Percentiles rank a stretch among this genome's conserved stretches.
These are phyloP conservation scores for Melieria picta DNA, from an alignment of 2,888 invertebrate genomes.

Conservation along the genomic window DNA sequence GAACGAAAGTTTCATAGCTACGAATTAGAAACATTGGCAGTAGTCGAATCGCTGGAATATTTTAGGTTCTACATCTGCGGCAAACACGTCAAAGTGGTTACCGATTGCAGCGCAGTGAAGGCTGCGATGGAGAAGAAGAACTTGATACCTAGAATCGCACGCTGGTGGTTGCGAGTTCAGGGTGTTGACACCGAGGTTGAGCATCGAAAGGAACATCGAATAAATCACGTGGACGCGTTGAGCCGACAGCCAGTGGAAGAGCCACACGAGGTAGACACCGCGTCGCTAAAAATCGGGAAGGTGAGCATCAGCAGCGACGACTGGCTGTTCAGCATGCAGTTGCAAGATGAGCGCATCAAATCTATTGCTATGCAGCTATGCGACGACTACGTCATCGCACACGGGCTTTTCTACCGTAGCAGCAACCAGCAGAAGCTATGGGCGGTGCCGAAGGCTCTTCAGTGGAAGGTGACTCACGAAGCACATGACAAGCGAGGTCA, in stretches of 20 bases:
- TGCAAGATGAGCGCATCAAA: slow-evolving; percentile 17
- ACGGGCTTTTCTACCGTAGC: slow-evolving; percentile 11
- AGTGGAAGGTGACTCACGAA: slow-evolving; percentile 19
- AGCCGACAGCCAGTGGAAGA: slow-evolving; percentile 14
- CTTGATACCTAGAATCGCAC: slow-evolving; percentile 37
- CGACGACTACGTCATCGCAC: neutral
- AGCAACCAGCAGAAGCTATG: neutral
- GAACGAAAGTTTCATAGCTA: slow-evolving; percentile 41
- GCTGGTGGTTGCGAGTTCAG: slow-evolving; percentile 43
- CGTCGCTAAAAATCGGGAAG: slow-evolving; percentile 19
- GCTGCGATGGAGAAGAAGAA: slow-evolving; percentile 32
- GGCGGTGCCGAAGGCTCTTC: slow-evolving; percentile 29
- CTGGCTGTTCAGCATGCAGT: slow-evolving; percentile 21
- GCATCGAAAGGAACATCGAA: neutral
- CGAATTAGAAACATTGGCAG: slow-evolving; percentile 48
- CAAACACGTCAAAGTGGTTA: neutral
- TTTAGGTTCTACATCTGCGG: slow-evolving; percentile 14
- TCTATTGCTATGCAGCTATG: neutral
- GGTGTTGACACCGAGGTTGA: slow-evolving; percentile 22
- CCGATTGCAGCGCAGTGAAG: slow-evolving; percentile 9
- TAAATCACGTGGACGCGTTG: slow-evolving; percentile 19
- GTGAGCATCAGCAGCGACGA: neutral
- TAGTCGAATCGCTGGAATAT: slow-evolving; percentile 25
- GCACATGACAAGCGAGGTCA: slow-evolving; percentile 28
- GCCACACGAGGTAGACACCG: neutral